Percentiles rank a stretch among this genome's conserved stretches.
phyloP scores from a whole-genome alignment of 1,140 invertebrate genomes.

The Pomacea maculata region DNA sequence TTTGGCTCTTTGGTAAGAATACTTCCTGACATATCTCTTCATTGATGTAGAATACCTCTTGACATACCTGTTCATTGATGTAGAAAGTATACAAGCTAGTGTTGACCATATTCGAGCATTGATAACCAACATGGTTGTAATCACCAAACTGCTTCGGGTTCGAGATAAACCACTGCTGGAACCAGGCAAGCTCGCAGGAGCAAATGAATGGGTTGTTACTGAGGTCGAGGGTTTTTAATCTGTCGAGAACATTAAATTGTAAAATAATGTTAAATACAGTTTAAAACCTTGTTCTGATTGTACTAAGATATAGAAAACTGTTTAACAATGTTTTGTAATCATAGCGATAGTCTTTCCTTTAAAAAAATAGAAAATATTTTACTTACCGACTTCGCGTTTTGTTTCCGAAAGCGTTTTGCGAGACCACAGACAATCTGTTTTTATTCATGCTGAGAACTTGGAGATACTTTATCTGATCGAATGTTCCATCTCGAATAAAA shows the following conservation, averaged over 20 bases:
- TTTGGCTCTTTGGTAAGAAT: too few species aligned
- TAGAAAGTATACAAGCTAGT: background rate
- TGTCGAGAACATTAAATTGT: background rate
- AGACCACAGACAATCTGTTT: too few species aligned
- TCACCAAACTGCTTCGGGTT: background rate
- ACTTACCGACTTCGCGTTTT: too few species aligned
- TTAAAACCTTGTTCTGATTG: background rate
- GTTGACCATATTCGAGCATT: background rate
- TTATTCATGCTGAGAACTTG: too few species aligned
- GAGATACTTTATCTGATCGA: too few species aligned
- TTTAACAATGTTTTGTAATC: too few species aligned
- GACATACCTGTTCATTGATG: background rate
- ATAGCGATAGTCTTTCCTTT: too few species aligned
- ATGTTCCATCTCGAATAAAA: too few species aligned
- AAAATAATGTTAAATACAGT: background rate
- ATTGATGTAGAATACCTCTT: too few species aligned
- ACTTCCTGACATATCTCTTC: too few species aligned
- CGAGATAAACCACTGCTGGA: background rate
- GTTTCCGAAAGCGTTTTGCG: too few species aligned
- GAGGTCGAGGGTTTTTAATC: background rate
- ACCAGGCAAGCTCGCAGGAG: background rate
- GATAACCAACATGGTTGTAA: background rate
- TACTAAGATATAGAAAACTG: background rate
- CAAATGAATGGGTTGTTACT: constrained; percentile 8
- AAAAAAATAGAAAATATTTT: too few species aligned